Evolutionary conservation across 1,140 invertebrate species (phyloP), one percentile per base, ranked within the genome.

Genomic region (Hycleus cichorii): DNA sequence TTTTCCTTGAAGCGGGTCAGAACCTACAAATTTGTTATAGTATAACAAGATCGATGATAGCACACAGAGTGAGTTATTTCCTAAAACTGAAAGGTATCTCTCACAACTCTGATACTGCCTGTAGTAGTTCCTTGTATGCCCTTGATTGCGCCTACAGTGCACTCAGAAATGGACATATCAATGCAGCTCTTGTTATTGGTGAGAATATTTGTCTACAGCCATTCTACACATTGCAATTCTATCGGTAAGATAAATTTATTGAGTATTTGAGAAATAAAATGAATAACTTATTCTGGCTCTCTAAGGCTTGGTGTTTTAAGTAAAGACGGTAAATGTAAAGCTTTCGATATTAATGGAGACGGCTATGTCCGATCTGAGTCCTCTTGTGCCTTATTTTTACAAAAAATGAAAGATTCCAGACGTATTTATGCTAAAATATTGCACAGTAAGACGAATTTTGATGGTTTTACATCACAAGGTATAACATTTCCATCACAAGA

Each of bases 401-500:
- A 97, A 73, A 91, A 89, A 68, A 79, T 83, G 1, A 84, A 86
- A 62, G 76, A 87, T 66, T 88, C 93, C 0, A 86, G 84, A 65
- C 76, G 92, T 49, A 77, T 90, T 6, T 93, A 93, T 67, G 74
- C 74, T 8, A 74, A 78, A 58, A 64, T 80, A 0, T 64, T 81
- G 1, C 76, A 81, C 64, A 75, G 80, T 0, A 84, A 83, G 67
- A 84, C 81, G 5, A 95, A 95, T 75, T 89, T 87, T 67, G 92
- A 95, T 76, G 93, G 93, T 0, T 83, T 80, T 69, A 89, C 88
- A 73, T 73, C 76, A 39, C 69, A 79, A 69, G 90, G 90, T 10
- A 94, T 98, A 57, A 95, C 92, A 0, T 97, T 91, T 70, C 95
- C 95, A 0, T 91, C 90, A 2, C 90, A 89, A 27, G 76, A 83